Evolutionary conservation across 2,797 vertebrate species (phyloP).

Genomic region (Phataginus tetradactyla): DNA sequence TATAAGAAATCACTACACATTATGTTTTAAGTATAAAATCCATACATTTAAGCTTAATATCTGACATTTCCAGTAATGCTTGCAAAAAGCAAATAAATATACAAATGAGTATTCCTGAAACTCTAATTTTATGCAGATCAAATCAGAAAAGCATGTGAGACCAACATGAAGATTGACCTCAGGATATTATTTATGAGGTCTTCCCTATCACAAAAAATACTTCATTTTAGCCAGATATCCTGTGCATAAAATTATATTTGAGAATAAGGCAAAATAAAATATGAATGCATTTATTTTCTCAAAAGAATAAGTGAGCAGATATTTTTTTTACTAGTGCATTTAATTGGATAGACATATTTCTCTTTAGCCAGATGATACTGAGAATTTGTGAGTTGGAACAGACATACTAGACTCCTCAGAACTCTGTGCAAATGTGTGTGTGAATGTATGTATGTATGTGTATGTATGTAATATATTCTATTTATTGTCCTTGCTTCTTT

Average conservation of each 20-base stretch:
- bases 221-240: conserved; percentile 30
- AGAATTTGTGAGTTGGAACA: conserved; percentile 23
- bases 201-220: conserved; percentile 39
- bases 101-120: not conserved
- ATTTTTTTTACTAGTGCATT: conserved; percentile 59
- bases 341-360: conserved; percentile 12
- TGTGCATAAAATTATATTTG: conserved; percentile 44
- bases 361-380: not conserved
- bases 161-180: not conserved
- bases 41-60: not conserved
- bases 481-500: not conserved
- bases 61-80: not conserved
- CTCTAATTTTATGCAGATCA: not conserved
- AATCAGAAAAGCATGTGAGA: not conserved
- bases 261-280: conserved; percentile 47
- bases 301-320: not conserved
- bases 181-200: conserved; percentile 38
- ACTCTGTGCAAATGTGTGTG: not conserved
- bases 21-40: not conserved
- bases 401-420: rapidly evolving
- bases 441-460: not conserved
- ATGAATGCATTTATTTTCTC: not conserved
- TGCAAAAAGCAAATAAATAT: not conserved
- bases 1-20: not conserved
- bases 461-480: not conserved